phyloP scores from a whole-genome alignment of 2,888 invertebrate genomes.

The Acrobasis repandana region DNA sequence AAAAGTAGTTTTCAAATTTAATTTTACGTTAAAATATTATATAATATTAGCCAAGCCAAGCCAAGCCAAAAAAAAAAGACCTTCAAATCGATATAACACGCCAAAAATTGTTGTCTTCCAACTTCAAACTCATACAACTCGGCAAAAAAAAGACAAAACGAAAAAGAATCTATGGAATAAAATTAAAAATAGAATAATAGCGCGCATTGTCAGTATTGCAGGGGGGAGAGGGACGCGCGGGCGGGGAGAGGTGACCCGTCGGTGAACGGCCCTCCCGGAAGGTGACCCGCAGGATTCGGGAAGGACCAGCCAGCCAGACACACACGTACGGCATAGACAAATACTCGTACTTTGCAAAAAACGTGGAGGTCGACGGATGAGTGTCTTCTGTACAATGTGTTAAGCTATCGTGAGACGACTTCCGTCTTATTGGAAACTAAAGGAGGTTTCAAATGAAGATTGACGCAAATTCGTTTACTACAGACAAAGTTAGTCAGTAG shows the following conservation, averaged over 20 bases:
- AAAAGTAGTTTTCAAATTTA: too few species aligned
- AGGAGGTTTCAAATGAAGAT: too few species aligned
- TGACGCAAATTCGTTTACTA: too few species aligned
- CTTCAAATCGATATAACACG: too few species aligned
- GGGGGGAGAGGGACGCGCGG: slow-evolving; percentile 11
- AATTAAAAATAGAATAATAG: slow-evolving; percentile 13
- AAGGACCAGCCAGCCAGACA: slow-evolving; percentile 3
- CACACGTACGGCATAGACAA: neutral
- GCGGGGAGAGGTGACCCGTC: slow-evolving; percentile 18
- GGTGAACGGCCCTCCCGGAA: slow-evolving; percentile 21
- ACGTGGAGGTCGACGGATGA: neutral
- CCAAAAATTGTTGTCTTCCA: too few species aligned
- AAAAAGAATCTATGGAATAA: slow-evolving; percentile 11
- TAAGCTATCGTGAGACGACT: too few species aligned
- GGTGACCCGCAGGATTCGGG: slow-evolving; percentile 58
- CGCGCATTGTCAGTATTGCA: slow-evolving; percentile 41
- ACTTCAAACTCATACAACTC: neutral
- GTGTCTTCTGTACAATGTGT: too few species aligned
- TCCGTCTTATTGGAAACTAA: too few species aligned
- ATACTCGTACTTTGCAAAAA: neutral
- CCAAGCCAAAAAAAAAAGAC: too few species aligned
- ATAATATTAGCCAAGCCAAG: too few species aligned
- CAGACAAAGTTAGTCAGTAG: too few species aligned
- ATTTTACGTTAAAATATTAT: too few species aligned
- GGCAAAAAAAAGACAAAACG: neutral